Percentiles rank a stretch among this genome's conserved stretches.
Conservation (phyloP, 2,113 vertebrate genomes). For the Amphiprion ocellaris region DNA sequence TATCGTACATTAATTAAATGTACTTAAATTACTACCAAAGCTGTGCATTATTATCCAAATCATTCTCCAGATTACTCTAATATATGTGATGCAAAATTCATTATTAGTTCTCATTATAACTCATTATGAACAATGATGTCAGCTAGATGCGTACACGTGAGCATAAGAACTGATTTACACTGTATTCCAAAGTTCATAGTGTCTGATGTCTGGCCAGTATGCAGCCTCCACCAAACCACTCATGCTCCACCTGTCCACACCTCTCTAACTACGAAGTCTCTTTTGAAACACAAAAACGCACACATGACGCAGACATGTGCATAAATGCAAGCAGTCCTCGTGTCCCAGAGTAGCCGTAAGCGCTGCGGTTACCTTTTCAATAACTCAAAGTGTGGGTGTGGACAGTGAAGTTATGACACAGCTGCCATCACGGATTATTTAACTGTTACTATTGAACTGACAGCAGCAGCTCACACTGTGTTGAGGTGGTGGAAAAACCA, state of each 20-base stretch:
- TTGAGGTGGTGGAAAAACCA: constrained; percentile 35
- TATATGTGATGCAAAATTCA: not conserved
- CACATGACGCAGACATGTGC: not conserved
- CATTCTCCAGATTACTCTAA: not conserved
- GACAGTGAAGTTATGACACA: constrained; percentile 22
- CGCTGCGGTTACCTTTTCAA: constrained; percentile 6
- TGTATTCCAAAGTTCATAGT: no score
- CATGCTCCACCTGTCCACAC: not conserved
- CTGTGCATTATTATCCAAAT: not conserved
- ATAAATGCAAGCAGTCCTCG: constrained; percentile 3
- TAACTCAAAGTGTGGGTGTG: constrained; percentile 1
- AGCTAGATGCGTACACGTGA: not conserved
- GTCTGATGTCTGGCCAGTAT: no score
- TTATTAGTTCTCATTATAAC: not conserved
- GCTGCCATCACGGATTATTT: constrained; percentile 21
- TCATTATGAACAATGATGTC: not conserved
- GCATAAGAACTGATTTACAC: no score
- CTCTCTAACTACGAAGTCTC: constrained; percentile 14
- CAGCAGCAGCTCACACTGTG: constrained; percentile 23
- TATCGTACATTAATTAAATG: no score
- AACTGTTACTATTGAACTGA: constrained; percentile 39
- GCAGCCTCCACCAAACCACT: no score
- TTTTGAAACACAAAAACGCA: constrained; percentile 2
- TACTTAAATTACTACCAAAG: not conserved
- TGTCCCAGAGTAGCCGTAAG: not conserved